Evolutionary conservation across 2,113 vertebrate genomes (phyloP).

Genomic region (Cervus canadensis): DNA sequence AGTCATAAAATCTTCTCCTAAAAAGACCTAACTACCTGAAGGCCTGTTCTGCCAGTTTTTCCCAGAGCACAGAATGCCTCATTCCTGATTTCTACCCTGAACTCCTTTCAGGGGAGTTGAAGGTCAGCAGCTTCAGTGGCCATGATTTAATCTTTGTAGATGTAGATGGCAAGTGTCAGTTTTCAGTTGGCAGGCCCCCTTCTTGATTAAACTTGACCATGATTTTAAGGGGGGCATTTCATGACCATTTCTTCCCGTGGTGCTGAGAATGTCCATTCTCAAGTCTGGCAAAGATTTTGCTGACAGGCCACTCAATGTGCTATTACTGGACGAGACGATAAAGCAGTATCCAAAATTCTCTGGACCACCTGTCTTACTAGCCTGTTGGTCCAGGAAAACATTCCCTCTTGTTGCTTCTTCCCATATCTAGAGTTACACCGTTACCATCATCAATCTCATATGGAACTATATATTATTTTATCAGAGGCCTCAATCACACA

Average conservation of each 20-base stretch:
- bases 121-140: background rate
- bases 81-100: background rate
- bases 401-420: background rate
- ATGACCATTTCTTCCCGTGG: background rate
- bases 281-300: background rate
- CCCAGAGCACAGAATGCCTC: background rate
- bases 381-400: background rate
- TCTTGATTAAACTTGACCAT: background rate
- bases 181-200: background rate
- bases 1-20: background rate
- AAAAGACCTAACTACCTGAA: background rate
- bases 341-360: background rate
- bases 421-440: rapidly evolving
- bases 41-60: background rate
- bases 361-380: background rate
- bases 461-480: background rate
- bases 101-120: background rate
- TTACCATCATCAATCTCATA: background rate
- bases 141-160: background rate
- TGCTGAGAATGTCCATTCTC: background rate
- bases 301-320: background rate
- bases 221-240: background rate
- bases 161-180: background rate
- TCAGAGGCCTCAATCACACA: background rate
- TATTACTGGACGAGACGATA: background rate